Base-by-base conservation (phyloP, 2,797 vertebrate genomes). In the Eurystomus glaucurus region DNA sequence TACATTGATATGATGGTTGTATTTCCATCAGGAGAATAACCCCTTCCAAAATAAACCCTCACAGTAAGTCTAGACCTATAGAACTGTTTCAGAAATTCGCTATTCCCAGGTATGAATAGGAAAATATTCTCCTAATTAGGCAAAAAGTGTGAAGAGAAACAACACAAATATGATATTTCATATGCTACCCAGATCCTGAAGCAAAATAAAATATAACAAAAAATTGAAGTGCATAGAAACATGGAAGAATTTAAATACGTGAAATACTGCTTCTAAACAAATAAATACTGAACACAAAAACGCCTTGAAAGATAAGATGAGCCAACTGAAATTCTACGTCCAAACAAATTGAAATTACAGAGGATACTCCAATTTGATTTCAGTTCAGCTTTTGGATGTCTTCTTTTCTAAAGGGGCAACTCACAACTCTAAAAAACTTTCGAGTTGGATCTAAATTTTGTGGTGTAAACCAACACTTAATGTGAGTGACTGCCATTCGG, bases 1-100 rank as follows among this genome's bases (percentile, higher is more conserved):
- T 96, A 91, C 91, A 91, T 92, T 91, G 93, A 93, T 88, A 76
- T 8, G 41, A 90, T 78, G 72, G 71, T 45, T 93, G 75, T 88
- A 94, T 94, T 96, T 95, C 96, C 82, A 95, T 91, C 92, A 93
- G 39, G 60, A 91, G 71, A 94, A 90, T 92, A 94, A 81, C 35
- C 85, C 46, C 72, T 81, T 88, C 72, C 79, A 89, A 91, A 95
- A 89, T 29, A 85, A 78, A 91, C 88, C 52, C 52, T 83, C 75
- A 75, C 48, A 69, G 22, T 71, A 74, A 43, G 68, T 78, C 86
- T 78, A 90, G 88, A 92, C 65, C 51, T 86, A 14, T 62, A 28
- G 51, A 95, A 93, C 43, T 87, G 33, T 64, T 96, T 96, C 79
- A 85, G 48, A 97, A 93, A 82, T 72, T 39, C 79, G 39, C 55